phyloP scores from a whole-genome alignment of 2,888 invertebrate species.

The Gari tellinella region DNA sequence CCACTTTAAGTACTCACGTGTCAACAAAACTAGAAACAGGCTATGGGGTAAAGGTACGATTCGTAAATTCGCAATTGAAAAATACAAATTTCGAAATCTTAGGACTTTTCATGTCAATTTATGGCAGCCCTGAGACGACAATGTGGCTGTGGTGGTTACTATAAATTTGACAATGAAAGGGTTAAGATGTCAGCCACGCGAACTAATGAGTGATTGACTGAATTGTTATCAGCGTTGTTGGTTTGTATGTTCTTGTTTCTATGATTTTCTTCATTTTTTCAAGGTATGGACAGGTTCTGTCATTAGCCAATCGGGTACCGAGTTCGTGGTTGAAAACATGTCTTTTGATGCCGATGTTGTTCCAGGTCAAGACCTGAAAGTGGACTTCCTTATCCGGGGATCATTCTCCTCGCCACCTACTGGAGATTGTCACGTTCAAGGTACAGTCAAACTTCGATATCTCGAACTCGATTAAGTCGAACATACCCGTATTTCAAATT shows the following conservation, averaged over 20 bases:
- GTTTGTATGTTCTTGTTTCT: not conserved
- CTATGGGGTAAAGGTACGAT: no score
- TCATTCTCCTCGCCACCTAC: constrained; percentile 41
- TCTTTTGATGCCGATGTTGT: constrained; percentile 54
- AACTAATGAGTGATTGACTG: not conserved
- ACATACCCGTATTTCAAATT: no score
- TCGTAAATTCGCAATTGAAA: no score
- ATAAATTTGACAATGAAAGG: no score
- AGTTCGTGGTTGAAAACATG: constrained; percentile 59
- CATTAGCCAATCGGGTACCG: constrained; percentile 25
- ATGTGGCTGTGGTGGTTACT: no score
- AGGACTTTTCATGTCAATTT: no score
- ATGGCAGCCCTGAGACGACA: no score
- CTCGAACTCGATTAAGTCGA: no score
- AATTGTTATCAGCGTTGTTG: not conserved
- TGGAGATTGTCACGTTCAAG: constrained; percentile 52
- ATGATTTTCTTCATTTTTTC: not conserved
- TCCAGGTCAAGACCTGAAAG: constrained; percentile 46
- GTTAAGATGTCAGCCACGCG: no score
- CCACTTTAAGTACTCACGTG: no score
- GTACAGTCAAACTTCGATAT: constrained; percentile 25
- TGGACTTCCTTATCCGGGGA: constrained; percentile 58
- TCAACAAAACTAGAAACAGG: no score
- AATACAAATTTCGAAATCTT: no score
- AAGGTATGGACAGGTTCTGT: constrained; percentile 60